phyloP scores from a whole-genome alignment of 2,797 vertebrate genomes.

The Acipenser transmontanus region DNA sequence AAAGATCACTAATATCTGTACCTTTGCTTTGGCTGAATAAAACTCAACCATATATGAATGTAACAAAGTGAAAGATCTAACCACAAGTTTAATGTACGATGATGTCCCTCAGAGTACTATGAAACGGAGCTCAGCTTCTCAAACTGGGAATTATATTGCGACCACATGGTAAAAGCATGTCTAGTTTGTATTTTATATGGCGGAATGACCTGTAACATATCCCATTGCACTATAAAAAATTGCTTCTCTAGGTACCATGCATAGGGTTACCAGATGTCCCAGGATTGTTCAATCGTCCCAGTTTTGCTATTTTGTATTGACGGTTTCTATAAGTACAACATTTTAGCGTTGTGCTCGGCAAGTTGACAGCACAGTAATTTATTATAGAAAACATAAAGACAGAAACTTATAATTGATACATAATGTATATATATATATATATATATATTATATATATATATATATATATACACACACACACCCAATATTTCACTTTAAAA shows the following conservation, averaged over 20 bases:
- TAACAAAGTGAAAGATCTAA: conserved; percentile 18
- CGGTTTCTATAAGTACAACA: no score
- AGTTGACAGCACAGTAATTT: no score
- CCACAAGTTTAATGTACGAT: conserved; percentile 25
- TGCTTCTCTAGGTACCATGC: no score
- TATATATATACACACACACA: background rate
- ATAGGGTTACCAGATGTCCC: no score
- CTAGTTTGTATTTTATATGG: no score
- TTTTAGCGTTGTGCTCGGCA: no score
- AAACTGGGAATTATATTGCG: conserved; percentile 24
- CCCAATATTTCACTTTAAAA: no score
- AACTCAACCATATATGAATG: conserved; percentile 49
- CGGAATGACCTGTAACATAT: no score
- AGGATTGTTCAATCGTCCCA: no score
- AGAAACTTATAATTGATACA: conserved; percentile 16
- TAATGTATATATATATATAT: conserved; percentile 8
- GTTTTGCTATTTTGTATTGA: no score
- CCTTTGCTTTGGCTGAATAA: conserved; percentile 69
- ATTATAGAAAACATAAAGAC: conserved; percentile 19
- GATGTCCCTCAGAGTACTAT: background rate
- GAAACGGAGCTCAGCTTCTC: conserved; percentile 9
- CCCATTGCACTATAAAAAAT: no score
- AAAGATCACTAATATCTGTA: conserved; percentile 62
- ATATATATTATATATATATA: conserved; percentile 6
- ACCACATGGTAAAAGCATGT: conserved; percentile 18